phyloP scores from a whole-genome alignment of 2,797 vertebrate genomes.

The Meda fulgida region DNA sequence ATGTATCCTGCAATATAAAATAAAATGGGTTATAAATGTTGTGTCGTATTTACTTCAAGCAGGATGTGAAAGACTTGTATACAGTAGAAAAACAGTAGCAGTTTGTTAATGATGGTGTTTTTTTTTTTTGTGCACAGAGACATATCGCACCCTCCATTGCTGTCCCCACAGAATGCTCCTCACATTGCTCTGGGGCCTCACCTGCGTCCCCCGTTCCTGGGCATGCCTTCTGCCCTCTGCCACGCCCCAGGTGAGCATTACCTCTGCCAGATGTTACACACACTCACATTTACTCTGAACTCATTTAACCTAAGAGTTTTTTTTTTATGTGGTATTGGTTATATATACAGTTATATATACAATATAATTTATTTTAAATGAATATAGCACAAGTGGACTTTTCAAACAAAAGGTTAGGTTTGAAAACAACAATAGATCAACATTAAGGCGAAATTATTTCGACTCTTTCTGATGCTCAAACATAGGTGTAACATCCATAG shows the following conservation, averaged over 20 bases:
- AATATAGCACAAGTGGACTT: not conserved
- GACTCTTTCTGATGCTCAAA: not conserved
- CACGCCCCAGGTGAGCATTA: constrained; percentile 90
- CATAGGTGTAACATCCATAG: not conserved
- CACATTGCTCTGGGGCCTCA: constrained; percentile 94
- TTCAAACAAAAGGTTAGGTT: not conserved
- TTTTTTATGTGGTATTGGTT: too few relatives aligned
- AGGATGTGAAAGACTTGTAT: not conserved
- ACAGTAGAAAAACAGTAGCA: constrained; percentile 22
- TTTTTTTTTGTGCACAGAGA: constrained; percentile 72
- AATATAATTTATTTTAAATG: not conserved
- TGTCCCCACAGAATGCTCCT: constrained; percentile 91
- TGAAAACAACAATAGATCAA: not conserved
- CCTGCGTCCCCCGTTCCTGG: constrained; percentile 91
- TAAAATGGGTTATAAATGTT: not conserved
- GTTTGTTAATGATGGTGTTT: constrained; percentile 20
- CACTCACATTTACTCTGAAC: too few relatives aligned
- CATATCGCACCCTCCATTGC: constrained; percentile 88
- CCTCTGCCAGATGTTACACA: not conserved
- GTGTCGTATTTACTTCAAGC: not conserved
- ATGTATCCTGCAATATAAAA: not conserved
- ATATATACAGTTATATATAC: too few relatives aligned
- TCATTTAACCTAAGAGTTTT: too few relatives aligned
- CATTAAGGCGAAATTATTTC: not conserved
- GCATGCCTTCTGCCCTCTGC: constrained; percentile 92